A percentile compares a stretch with the other conserved stretches of the same genome.
Evolutionary conservation across 1,140 invertebrate species (phyloP).

Genomic region (Rhizoglyphus robini): DNA sequence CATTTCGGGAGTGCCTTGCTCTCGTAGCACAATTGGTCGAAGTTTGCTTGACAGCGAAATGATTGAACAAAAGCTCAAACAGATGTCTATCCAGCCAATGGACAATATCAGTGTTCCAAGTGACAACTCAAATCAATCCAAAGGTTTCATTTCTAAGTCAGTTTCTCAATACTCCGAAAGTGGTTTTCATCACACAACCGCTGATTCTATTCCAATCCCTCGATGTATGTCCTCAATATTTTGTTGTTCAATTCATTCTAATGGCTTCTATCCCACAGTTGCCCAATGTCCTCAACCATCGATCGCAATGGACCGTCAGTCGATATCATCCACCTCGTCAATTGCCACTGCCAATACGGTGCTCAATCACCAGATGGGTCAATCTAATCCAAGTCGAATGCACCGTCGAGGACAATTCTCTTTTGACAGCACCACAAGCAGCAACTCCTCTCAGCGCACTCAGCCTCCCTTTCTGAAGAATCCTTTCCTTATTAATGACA

Average conservation of each 20-base stretch:
- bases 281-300: too few species aligned
- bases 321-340: background rate
- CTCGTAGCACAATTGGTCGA: slow-evolving; percentile 1
- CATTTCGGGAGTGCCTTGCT: background rate
- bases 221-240: too few species aligned
- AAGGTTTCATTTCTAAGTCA: too few species aligned
- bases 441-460: background rate
- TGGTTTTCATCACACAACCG: too few species aligned
- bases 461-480: background rate
- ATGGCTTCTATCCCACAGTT: too few species aligned
- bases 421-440: background rate
- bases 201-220: too few species aligned
- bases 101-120: too few species aligned
- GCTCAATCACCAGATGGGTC: background rate
- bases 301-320: background rate
- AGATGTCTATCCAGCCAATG: background rate
- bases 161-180: too few species aligned
- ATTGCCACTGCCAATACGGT: slow-evolving; percentile 9
- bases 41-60: background rate
- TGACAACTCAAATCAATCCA: too few species aligned
- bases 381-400: background rate
- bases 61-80: slow-evolving; percentile 5
- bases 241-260: too few species aligned
- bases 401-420: background rate
- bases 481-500: background rate